A percentile compares a stretch with the other conserved stretches of the same genome.
These are phyloP conservation scores for Lophotriccus pileatus DNA, from an alignment of 2,797 vertebrate genomes.

Conservation along the genomic window DNA sequence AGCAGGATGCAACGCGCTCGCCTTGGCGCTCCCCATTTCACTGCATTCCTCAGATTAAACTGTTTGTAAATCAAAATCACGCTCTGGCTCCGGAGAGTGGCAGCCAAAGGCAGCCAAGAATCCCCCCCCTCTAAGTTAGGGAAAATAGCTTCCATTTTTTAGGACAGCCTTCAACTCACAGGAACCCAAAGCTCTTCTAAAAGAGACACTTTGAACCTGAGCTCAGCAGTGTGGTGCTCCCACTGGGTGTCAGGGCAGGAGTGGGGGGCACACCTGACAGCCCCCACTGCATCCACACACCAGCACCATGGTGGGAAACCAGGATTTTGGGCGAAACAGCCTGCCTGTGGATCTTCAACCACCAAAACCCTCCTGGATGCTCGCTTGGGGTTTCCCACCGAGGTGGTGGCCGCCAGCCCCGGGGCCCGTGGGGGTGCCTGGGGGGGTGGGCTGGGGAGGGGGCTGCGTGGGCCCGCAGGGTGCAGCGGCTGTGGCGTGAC, in stretches of 20 bases:
- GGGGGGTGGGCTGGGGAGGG: neutral
- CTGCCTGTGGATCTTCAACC: rapidly evolving
- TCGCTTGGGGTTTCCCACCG: rapidly evolving
- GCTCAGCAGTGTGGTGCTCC: neutral
- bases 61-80: conserved; percentile 45
- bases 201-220: neutral
- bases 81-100: neutral
- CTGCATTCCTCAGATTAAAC: conserved; percentile 42
- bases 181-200: neutral
- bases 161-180: neutral
- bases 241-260: rapidly evolving
- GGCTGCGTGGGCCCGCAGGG: neutral
- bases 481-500: conserved; percentile 23
- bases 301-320: neutral
- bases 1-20: rapidly evolving
- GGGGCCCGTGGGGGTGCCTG: neutral
- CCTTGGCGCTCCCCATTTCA: neutral
- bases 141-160: neutral
- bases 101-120: neutral
- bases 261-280: rapidly evolving
- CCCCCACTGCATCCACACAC: neutral
- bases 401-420: too few species aligned
- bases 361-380: neutral
- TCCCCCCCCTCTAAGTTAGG: neutral
- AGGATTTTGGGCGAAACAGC: neutral